Base-by-base conservation (phyloP, 2,888 invertebrate species). In the Blera fallax region DNA sequence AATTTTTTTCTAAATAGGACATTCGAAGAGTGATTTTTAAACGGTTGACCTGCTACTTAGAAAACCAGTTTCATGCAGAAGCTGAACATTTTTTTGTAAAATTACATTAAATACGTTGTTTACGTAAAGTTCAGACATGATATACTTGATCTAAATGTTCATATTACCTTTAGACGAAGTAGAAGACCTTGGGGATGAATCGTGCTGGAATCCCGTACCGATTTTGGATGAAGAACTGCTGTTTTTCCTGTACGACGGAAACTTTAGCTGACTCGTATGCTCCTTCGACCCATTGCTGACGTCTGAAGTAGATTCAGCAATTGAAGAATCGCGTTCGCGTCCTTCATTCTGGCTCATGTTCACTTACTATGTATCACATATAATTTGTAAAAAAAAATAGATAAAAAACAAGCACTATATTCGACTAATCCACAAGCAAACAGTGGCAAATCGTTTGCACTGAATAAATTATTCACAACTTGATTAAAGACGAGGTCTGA, bases 81-180 rank as follows among this genome's bases (percentile, higher is more conserved):
- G 11, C 4, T 2, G 3, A 37, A n/a, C n/a, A 29, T 8, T 7
- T 8, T 29, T 29, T 29, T 7, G 6, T 29, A 7, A 37, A 14
- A 40, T 40, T 14, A 14, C n/a, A 1, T n/a, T 40, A 14, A n/a
- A n/a, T 3, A n/a, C n/a, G 37, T 32, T 5, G 8, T 8, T 32
- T 32, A 8, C 5, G 8, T 32, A 5, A 32, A 2, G 8, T 32
- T 6, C 8, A 32, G 4, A n/a, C 4, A 43, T 74, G 52, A 74
- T 62, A 60, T 64, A 74, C 18, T 40, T 10, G 40, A 43, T 27
- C 43, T 21, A 24, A 50, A 58, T 48, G 21, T 43, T 29, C 5
- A 24, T n/a, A 14, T 52, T 77, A 83, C 83, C 83, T 83, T 67
- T 83, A 18, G 83, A 78, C 16, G 83, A 83, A 40, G 72, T 78